Conservation (phyloP, 2,888 invertebrate species). For the Eumacrocentrus americanus region DNA sequence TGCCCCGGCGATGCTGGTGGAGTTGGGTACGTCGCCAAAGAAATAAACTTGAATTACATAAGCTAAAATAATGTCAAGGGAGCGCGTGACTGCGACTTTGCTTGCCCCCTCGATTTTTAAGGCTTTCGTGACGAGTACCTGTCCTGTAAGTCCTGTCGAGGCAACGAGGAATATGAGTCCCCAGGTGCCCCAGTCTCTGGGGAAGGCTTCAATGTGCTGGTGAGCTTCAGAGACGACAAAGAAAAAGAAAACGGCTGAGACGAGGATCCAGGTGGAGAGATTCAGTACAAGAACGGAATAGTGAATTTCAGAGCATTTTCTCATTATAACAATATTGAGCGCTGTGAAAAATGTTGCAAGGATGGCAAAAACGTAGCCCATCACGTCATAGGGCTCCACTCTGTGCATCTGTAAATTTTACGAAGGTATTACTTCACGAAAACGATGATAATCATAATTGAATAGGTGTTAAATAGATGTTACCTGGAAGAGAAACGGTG, state of each 20-base stretch:
- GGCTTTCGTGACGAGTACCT: conserved; percentile 61
- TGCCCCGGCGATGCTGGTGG: conserved; percentile 59
- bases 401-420: conserved; percentile 43
- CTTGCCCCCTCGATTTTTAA: conserved; percentile 62
- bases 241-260: conserved; percentile 53
- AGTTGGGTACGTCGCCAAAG: conserved; percentile 60
- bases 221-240: conserved; percentile 44
- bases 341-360: conserved; percentile 62
- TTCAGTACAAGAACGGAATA: conserved; percentile 61
- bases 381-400: conserved; percentile 54
- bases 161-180: conserved; percentile 51
- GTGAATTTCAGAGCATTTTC: conserved; percentile 62
- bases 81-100: conserved; percentile 62
- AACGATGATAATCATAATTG: background rate
- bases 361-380: conserved; percentile 61
- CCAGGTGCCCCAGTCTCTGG: conserved; percentile 53
- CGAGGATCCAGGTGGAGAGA: conserved; percentile 59
- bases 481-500: conserved; percentile 61
- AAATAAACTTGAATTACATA: conserved; percentile 60
- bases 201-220: conserved; percentile 42
- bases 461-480: background rate
- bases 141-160: conserved; percentile 59
- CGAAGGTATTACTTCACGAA: background rate
- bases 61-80: conserved; percentile 62
- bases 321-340: conserved; percentile 62